Conservation (phyloP, 1,140 invertebrate genomes). For the Aphis gossypii region DNA sequence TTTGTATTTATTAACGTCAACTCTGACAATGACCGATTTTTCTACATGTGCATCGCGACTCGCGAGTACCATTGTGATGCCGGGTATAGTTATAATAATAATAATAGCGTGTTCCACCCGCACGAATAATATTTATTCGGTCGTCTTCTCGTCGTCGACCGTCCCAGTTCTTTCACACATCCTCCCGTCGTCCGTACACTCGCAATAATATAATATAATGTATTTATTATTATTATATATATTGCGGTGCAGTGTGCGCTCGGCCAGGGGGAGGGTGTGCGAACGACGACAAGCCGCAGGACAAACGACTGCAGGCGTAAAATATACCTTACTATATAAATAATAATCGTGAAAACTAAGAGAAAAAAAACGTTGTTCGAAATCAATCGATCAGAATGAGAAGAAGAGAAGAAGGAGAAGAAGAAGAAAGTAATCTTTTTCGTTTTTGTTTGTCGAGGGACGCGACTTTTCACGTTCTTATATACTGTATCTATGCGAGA, state of each 20-base stretch:
- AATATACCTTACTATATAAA: background rate
- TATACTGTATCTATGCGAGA: background rate
- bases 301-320: background rate
- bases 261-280: background rate
- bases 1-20: slow-evolving; percentile 56
- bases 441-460: background rate
- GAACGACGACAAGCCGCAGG: background rate
- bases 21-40: slow-evolving; percentile 30
- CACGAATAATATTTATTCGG: slow-evolving; percentile 12
- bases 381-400: slow-evolving; percentile 51
- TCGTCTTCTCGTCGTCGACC: slow-evolving; percentile 12
- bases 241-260: background rate
- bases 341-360: slow-evolving; percentile 34
- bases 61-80: background rate
- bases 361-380: slow-evolving; percentile 31
- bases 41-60: slow-evolving; percentile 5
- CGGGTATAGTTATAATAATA: background rate
- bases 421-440: slow-evolving; percentile 17
- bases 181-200: background rate
- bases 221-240: background rate
- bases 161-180: slow-evolving; percentile 33
- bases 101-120: slow-evolving; percentile 12
- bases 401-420: background rate
- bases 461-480: background rate
- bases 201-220: background rate